Evolutionary conservation across 2,113 vertebrate genomes (phyloP).

Genomic region (Ptychochromis oligacanthus): DNA sequence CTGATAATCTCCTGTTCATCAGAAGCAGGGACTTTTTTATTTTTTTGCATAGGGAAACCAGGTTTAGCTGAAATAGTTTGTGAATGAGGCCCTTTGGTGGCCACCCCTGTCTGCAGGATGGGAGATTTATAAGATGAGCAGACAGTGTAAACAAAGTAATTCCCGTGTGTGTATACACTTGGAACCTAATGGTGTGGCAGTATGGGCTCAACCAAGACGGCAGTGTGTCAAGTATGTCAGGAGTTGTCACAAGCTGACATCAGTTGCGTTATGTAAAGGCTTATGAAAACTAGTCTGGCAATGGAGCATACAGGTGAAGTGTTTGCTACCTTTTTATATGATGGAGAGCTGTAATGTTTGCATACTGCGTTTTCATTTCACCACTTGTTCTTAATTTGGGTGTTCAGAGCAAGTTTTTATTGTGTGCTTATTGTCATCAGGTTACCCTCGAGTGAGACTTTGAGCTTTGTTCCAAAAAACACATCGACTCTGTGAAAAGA

Average conservation of each 20-base stretch:
- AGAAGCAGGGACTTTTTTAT: not conserved
- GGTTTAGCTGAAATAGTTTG: not conserved
- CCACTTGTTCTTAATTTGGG: not conserved
- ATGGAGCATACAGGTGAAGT: conserved; percentile 38
- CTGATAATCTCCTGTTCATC: conserved; percentile 10
- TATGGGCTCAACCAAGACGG: conserved; percentile 4
- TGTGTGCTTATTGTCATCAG: not conserved
- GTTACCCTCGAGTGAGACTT: conserved; percentile 8
- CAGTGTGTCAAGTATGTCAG: conserved; percentile 22
- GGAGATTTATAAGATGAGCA: conserved; percentile 9
- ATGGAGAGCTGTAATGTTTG: not conserved
- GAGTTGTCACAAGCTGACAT: conserved; percentile 43
- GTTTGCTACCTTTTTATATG: conserved; percentile 8
- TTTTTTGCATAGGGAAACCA: not conserved
- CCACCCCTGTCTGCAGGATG: not conserved
- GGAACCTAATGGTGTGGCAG: not conserved
- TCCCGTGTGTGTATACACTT: not conserved
- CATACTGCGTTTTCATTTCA: not conserved
- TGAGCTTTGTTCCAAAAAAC: conserved; percentile 21
- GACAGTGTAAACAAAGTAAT: conserved; percentile 7
- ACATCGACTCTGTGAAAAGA: conserved; percentile 6
- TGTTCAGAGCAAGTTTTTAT: not conserved
- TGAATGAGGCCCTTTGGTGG: not conserved
- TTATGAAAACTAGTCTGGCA: conserved; percentile 44
- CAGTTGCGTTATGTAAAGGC: conserved; percentile 54